These are phyloP conservation scores for Oegoconia quadripuncta DNA, from an alignment of 2,888 invertebrate species.

Conservation along the genomic window DNA sequence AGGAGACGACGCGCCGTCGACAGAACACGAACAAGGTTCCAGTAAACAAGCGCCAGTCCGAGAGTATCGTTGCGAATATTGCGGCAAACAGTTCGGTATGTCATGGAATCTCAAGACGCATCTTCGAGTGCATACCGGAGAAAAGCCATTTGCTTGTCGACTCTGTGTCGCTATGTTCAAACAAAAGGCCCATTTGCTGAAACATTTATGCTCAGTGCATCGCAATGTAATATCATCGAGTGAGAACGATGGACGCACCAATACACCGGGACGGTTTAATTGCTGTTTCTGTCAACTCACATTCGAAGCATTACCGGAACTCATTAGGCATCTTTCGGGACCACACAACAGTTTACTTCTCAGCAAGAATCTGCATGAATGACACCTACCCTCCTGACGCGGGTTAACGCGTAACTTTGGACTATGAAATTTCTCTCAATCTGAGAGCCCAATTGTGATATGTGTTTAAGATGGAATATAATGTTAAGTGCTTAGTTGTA, in stretches of 20 bases:
- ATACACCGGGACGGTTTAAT: conserved; percentile 84
- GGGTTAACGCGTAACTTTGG: conserved; percentile 52
- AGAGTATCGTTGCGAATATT: conserved; percentile 93
- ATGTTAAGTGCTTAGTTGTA: conserved; percentile 62
- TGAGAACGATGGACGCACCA: conserved; percentile 83
- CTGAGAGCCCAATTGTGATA: conserved; percentile 76
- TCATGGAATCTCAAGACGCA: conserved; percentile 95
- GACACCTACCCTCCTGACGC: conserved; percentile 65
- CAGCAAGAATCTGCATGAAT: conserved; percentile 92
- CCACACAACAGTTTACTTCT: conserved; percentile 92
- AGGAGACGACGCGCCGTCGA: conserved; percentile 63
- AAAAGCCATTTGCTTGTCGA: conserved; percentile 93
- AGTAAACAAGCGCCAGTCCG: conserved; percentile 84
- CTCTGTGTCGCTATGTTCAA: conserved; percentile 95
- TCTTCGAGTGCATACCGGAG: conserved; percentile 91
- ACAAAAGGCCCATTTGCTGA: conserved; percentile 92
- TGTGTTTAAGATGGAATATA: conserved; percentile 72
- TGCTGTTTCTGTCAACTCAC: conserved; percentile 93
- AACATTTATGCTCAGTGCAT: conserved; percentile 93
- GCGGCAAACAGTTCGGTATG: conserved; percentile 95
- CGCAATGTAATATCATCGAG: conserved; percentile 92
- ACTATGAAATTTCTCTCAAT: conserved; percentile 67
- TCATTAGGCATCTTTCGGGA: conserved; percentile 91
- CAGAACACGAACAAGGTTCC: conserved; percentile 75
- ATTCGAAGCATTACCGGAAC: conserved; percentile 91